These are phyloP conservation scores for Aegotheles bennettii DNA, from an alignment of 2,113 vertebrate species.

Conservation along the genomic window DNA sequence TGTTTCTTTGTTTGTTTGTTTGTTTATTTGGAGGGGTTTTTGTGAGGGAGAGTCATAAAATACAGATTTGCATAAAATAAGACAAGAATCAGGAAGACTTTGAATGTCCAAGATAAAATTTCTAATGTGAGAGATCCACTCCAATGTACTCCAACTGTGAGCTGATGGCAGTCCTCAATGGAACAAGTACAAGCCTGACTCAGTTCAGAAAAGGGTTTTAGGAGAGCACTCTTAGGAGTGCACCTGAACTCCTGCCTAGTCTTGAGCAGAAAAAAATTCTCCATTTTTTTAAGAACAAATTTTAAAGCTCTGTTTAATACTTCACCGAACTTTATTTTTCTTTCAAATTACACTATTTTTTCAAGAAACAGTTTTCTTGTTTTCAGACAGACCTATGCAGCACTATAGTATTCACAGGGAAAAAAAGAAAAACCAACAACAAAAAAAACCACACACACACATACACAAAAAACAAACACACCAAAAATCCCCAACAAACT, in stretches of 20 bases:
- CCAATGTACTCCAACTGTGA: not conserved
- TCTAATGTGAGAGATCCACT: not conserved
- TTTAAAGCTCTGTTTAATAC: not conserved
- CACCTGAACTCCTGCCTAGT: not conserved
- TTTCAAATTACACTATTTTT: not conserved
- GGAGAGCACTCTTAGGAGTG: not conserved
- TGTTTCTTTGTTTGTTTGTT: no score
- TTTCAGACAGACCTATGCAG: not conserved
- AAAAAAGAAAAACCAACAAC: not conserved
- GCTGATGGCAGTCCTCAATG: accelerated
- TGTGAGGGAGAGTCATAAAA: not conserved
- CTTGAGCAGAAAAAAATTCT: not conserved
- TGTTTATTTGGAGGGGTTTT: not conserved
- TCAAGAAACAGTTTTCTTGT: not conserved
- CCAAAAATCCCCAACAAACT: no score
- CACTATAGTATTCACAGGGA: not conserved
- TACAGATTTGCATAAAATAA: not conserved
- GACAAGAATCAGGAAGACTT: not conserved
- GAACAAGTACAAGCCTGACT: not conserved
- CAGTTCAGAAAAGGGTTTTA: not conserved
- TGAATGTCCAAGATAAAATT: not conserved
- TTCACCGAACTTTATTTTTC: not conserved
- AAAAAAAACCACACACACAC: no score
- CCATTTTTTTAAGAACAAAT: not conserved
- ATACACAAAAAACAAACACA: no score